phyloP scores from a whole-genome alignment of 2,888 invertebrate species.

The Stenichneumon culpator region DNA sequence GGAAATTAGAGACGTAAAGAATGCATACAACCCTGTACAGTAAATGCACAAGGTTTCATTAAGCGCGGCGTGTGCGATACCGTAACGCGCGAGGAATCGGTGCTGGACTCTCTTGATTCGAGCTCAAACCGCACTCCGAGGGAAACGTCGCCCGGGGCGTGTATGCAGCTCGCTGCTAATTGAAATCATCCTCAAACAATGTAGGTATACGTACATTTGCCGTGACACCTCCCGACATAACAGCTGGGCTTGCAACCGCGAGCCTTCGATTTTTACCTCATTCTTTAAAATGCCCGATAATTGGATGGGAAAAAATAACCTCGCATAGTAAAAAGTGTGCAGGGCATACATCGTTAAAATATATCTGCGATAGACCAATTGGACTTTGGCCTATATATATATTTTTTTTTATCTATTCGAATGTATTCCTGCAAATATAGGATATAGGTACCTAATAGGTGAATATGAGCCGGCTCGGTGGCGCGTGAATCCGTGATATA shows the following conservation, averaged over 20 bases:
- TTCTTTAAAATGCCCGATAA: not conserved
- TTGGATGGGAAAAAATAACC: not conserved
- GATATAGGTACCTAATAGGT: too few species aligned
- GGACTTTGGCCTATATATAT: too few species aligned
- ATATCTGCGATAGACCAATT: too few species aligned
- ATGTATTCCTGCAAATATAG: too few species aligned
- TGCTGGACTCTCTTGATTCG: not conserved
- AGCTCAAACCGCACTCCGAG: not conserved
- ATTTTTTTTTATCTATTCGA: too few species aligned
- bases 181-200: slow-evolving; percentile 5
- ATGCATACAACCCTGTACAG: slow-evolving; percentile 26
- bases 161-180: not conserved
- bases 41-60: not conserved
- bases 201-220: not conserved
- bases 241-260: not conserved
- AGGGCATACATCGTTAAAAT: too few species aligned
- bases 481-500: too few species aligned
- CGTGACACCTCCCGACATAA: not conserved
- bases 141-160: not conserved
- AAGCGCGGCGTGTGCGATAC: not conserved
- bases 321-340: not conserved
- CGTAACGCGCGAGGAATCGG: not conserved
- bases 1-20: slow-evolving; percentile 67
- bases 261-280: not conserved
- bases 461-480: too few species aligned